Percentiles rank a stretch among this genome's conserved stretches.
phyloP scores from a whole-genome alignment of 1,140 invertebrate species.

The Ectropis grisescens region DNA sequence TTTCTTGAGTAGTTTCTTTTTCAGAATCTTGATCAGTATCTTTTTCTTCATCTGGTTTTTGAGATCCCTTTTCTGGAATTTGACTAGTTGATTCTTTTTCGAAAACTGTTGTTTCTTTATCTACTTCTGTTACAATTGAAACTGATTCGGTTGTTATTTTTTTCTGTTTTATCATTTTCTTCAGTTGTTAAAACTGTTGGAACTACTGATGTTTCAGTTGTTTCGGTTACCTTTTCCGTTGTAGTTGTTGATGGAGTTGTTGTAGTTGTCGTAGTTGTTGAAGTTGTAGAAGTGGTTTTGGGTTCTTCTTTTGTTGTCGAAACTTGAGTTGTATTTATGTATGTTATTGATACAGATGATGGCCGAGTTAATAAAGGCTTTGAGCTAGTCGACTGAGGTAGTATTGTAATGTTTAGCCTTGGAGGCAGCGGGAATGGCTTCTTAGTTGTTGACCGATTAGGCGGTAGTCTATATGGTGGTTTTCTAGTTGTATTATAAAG shows the following conservation, averaged over 20 bases:
- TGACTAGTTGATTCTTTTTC: conserved; percentile 17
- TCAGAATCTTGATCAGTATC: conserved; percentile 9
- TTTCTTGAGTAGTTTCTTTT: conserved; percentile 18
- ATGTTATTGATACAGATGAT: conserved; percentile 45
- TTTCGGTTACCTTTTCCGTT: conserved; percentile 13
- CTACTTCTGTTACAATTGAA: conserved; percentile 3
- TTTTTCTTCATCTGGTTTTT: conserved; percentile 9
- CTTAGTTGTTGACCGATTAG: conserved; percentile 51
- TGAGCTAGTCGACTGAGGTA: conserved; percentile 63
- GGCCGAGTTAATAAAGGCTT: conserved; percentile 53
- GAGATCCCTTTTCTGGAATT: conserved; percentile 20
- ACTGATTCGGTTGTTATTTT: conserved; percentile 16
- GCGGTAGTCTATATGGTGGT: conserved; percentile 39
- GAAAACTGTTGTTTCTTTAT: conserved; percentile 9
- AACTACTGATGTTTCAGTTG: too few species aligned
- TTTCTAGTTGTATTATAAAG: conserved; percentile 40
- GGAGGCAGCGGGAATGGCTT: conserved; percentile 54
- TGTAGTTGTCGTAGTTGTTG: conserved; percentile 20
- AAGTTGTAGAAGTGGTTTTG: conserved; percentile 11
- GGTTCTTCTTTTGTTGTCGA: conserved; percentile 25
- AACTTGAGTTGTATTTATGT: conserved; percentile 51
- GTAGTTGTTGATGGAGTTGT: conserved; percentile 17
- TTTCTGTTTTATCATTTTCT: conserved; percentile 16
- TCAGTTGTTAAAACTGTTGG: conserved; percentile 6
- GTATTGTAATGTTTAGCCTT: conserved; percentile 69